Evolutionary conservation across 1,140 invertebrate species (phyloP).

Genomic region (Adelges cooleyi): DNA sequence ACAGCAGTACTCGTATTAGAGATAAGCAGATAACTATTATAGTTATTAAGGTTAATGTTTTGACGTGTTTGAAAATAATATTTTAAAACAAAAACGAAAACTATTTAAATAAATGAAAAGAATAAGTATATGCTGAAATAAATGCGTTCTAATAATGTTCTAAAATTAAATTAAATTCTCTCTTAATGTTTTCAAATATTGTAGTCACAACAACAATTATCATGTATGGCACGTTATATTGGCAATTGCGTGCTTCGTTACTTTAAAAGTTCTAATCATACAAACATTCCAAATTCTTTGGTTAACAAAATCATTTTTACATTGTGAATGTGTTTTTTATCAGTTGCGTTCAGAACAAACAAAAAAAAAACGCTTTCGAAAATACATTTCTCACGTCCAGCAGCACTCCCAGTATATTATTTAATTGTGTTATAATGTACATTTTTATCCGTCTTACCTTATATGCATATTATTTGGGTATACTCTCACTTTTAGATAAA

Average conservation of each 20-base stretch:
- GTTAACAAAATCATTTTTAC: not conserved
- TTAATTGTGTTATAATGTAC: constrained; percentile 1
- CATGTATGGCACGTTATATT: constrained; percentile 18
- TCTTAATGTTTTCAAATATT: too few relatives aligned
- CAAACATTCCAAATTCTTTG: not conserved
- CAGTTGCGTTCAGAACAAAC: not conserved
- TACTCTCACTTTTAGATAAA: constrained; percentile 10
- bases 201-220: too few relatives aligned
- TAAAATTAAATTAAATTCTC: too few relatives aligned
- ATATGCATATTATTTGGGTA: not conserved
- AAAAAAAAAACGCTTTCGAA: not conserved
- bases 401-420: not conserved
- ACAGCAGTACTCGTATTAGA: too few relatives aligned
- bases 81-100: too few relatives aligned
- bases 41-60: too few relatives aligned
- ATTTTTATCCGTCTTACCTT: constrained; percentile 12
- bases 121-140: too few relatives aligned
- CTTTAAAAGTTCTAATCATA: not conserved
- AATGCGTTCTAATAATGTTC: too few relatives aligned
- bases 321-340: not conserved
- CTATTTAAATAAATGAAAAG: too few relatives aligned
- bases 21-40: too few relatives aligned
- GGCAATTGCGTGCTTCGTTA: not conserved
- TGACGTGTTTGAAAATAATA: too few relatives aligned
- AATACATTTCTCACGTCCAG: not conserved